Percentiles rank a stretch among this genome's conserved stretches.
These are phyloP conservation scores for Periophthalmodon schlosseri DNA, from an alignment of 2,113 vertebrate genomes.

Conservation along the genomic window DNA sequence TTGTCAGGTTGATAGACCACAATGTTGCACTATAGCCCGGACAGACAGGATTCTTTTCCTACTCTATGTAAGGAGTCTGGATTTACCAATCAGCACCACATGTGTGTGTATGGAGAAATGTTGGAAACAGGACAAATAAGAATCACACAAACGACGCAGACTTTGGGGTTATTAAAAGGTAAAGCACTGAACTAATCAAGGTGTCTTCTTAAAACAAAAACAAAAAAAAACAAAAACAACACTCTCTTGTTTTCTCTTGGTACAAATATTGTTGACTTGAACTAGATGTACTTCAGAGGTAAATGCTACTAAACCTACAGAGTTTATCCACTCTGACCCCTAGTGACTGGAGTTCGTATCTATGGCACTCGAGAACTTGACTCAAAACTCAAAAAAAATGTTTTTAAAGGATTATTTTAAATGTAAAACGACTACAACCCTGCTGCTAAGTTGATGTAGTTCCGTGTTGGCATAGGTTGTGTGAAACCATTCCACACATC, in stretches of 20 bases:
- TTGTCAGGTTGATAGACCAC: background rate
- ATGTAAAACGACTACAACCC: background rate
- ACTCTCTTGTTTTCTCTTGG: no score
- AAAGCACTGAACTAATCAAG: background rate
- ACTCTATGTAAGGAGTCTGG: background rate
- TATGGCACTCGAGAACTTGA: background rate
- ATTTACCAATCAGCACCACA: no score
- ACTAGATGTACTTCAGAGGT: no score
- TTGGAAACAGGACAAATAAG: no score
- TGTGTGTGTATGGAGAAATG: no score
- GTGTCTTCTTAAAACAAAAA: no score
- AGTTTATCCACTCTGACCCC: no score
- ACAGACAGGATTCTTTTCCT: background rate
- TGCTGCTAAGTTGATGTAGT: background rate
- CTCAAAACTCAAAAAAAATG: background rate
- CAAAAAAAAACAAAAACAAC: no score
- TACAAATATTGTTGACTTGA: background rate
- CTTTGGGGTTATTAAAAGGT: background rate
- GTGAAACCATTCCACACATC: background rate
- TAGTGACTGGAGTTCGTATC: background rate
- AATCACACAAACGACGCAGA: no score
- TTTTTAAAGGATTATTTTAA: no score
- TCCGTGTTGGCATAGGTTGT: background rate
- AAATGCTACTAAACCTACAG: no score
- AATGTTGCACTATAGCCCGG: background rate